Percentiles rank a stretch among this genome's conserved stretches.
Conservation (phyloP, 2,113 vertebrate species). For the Mungos mungo region DNA sequence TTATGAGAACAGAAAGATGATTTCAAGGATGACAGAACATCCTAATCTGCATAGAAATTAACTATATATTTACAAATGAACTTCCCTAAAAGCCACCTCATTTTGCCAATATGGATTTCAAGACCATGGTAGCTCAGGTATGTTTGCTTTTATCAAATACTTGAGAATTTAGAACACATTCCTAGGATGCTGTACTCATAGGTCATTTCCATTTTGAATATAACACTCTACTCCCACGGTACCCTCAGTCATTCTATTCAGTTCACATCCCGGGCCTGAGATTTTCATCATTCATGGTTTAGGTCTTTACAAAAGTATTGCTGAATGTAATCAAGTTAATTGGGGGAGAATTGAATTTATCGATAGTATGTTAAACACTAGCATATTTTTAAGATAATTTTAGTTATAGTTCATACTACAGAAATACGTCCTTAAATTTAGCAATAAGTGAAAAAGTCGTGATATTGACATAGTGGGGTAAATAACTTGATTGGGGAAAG, state of each 20-base stretch:
- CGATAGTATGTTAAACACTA: background rate
- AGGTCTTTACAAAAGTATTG: background rate
- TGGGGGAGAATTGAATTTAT: background rate
- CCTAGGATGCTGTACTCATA: background rate
- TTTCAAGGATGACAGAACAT: background rate
- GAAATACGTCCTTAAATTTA: background rate
- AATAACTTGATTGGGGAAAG: background rate
- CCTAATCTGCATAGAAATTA: background rate
- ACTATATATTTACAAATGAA: background rate
- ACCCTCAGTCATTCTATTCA: background rate
- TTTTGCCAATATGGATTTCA: background rate
- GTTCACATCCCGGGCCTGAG: background rate
- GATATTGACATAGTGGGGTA: background rate
- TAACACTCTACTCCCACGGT: background rate
- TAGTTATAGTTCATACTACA: background rate
- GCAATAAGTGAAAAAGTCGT: background rate
- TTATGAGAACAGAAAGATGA: background rate
- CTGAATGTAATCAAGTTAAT: background rate
- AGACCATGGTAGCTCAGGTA: background rate
- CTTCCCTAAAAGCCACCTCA: background rate
- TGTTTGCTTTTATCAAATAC: background rate
- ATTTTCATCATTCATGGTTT: background rate
- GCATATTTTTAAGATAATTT: background rate
- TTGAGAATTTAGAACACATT: background rate
- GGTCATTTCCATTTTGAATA: background rate